Conservation (phyloP, 2,888 invertebrate genomes). For the Drosophila ustulata region DNA sequence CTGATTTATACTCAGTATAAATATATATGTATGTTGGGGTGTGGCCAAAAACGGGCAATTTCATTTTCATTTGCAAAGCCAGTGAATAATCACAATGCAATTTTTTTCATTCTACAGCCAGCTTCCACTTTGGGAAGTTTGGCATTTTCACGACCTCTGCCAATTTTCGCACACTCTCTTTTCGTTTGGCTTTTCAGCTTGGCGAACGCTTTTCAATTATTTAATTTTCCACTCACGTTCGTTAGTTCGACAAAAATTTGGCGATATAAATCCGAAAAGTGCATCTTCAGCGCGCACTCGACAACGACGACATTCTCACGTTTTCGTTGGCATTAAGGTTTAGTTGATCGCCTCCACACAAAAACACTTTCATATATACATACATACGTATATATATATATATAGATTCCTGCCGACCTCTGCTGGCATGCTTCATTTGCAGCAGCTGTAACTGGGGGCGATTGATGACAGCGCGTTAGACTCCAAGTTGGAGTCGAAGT, state of each 20-base stretch:
- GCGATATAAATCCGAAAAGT: constrained; percentile 72
- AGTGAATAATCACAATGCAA: constrained; percentile 78
- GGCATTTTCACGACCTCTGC: constrained; percentile 63
- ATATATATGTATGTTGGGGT: constrained; percentile 24
- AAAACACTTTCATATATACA: not conserved
- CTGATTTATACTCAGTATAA: constrained; percentile 55
- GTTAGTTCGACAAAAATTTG: constrained; percentile 61
- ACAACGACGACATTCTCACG: constrained; percentile 74
- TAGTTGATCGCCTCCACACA: constrained; percentile 60
- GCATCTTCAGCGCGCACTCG: constrained; percentile 69
- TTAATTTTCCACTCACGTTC: constrained; percentile 80
- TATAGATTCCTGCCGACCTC: constrained; percentile 3
- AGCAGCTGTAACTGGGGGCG: constrained; percentile 31
- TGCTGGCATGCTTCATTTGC: constrained; percentile 67
- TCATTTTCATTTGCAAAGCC: constrained; percentile 75
- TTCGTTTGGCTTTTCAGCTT: constrained; percentile 8
- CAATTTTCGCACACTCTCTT: constrained; percentile 66
- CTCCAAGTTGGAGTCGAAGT: constrained; percentile 25
- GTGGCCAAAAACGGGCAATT: constrained; percentile 68
- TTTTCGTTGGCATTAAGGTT: constrained; percentile 78
- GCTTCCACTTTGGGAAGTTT: constrained; percentile 48
- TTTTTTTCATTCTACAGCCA: constrained; percentile 33
- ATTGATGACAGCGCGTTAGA: constrained; percentile 64
- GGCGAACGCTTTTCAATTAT: constrained; percentile 74
- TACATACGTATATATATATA: constrained; percentile 2